These are phyloP conservation scores for Planiliza haematocheilus DNA, from an alignment of 2,113 vertebrate genomes.

Conservation along the genomic window DNA sequence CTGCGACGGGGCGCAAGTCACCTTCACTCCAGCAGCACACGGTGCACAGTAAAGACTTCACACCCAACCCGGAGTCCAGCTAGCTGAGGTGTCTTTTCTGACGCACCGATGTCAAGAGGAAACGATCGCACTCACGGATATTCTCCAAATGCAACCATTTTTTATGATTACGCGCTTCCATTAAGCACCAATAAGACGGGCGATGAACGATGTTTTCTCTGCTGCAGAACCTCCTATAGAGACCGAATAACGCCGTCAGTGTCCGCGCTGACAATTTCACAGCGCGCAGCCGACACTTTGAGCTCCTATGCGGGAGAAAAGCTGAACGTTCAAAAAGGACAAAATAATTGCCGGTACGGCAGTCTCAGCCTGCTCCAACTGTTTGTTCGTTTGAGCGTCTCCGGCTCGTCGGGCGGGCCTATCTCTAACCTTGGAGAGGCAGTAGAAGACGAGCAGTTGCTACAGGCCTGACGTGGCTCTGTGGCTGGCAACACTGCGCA, in stretches of 20 bases:
- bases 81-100: conserved; percentile 78
- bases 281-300: conserved; percentile 20
- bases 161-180: conserved; percentile 84
- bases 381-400: conserved; percentile 53
- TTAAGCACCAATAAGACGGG: conserved; percentile 78
- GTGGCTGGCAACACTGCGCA: conserved; percentile 82
- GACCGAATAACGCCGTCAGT: conserved; percentile 33
- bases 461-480: conserved; percentile 87
- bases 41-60: conserved; percentile 62
- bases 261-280: conserved; percentile 27
- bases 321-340: neutral
- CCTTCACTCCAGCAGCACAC: conserved; percentile 84
- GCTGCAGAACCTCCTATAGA: conserved; percentile 41
- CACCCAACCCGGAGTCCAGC: conserved; percentile 64
- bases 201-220: conserved; percentile 58
- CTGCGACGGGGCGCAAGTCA: conserved; percentile 82
- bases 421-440: conserved; percentile 84
- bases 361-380: conserved; percentile 57
- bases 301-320: conserved; percentile 24
- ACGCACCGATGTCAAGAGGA: conserved; percentile 74
- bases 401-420: conserved; percentile 66
- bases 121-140: conserved; percentile 71
- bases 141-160: conserved; percentile 81
- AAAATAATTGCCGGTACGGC: conserved; percentile 44
- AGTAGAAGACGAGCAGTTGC: conserved; percentile 80